A percentile compares a stretch with the other conserved stretches of the same genome.
Evolutionary conservation across 2,113 vertebrate species (phyloP).

Genomic region (Phasianus colchicus): DNA sequence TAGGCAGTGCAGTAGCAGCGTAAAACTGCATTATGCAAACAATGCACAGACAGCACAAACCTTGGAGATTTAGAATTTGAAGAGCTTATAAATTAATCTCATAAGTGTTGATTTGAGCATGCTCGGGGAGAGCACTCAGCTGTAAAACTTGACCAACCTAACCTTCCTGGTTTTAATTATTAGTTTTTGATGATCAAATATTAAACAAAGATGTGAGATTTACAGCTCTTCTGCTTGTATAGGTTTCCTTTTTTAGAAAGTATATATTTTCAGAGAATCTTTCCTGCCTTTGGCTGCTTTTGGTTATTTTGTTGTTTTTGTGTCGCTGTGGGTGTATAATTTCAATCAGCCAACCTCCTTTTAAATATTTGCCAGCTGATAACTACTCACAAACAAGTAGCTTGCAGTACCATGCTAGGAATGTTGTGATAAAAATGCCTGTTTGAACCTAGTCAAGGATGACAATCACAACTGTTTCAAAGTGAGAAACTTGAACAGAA

Average conservation of each 20-base stretch:
- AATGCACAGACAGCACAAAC: conserved; percentile 73
- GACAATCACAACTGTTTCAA: conserved; percentile 46
- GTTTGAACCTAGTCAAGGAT: conserved; percentile 56
- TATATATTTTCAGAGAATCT: background rate
- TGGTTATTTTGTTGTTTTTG: conserved; percentile 22
- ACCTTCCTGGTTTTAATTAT: conserved; percentile 73
- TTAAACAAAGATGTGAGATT: conserved; percentile 46
- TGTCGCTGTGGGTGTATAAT: conserved; percentile 22
- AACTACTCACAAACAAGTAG: conserved; percentile 43
- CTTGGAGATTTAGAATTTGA: conserved; percentile 74
- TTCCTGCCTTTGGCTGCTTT: background rate
- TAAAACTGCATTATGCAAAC: conserved; percentile 81
- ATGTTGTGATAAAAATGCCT: conserved; percentile 64
- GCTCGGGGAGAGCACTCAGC: conserved; percentile 54
- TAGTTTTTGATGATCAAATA: conserved; percentile 51
- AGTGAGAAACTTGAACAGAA: conserved; percentile 24
- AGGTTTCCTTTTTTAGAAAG: conserved; percentile 8
- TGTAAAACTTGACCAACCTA: conserved; percentile 72
- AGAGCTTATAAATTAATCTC: conserved; percentile 81
- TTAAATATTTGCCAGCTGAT: conserved; percentile 59
- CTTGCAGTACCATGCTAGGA: conserved; percentile 35
- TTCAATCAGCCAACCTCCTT: conserved; percentile 50
- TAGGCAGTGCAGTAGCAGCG: conserved; percentile 65
- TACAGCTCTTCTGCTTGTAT: background rate
- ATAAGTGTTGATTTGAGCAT: conserved; percentile 67